Percentiles rank a stretch among this genome's conserved stretches.
Evolutionary conservation across 2,797 vertebrate species (phyloP).

Genomic region (Crenuchus spilurus): DNA sequence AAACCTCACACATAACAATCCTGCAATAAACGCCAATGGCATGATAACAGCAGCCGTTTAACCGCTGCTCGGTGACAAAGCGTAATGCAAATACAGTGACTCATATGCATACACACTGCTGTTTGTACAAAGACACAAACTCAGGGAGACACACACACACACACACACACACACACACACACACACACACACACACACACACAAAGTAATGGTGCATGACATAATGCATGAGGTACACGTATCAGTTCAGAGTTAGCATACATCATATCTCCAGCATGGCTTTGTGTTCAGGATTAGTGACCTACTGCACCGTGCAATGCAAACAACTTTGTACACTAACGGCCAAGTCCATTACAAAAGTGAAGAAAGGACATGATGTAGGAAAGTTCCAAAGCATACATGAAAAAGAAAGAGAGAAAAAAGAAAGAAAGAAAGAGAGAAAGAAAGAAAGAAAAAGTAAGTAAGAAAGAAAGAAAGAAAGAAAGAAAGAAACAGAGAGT

Average conservation of each 20-base stretch:
- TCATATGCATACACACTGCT: slow-evolving; percentile 18
- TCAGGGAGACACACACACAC: not conserved
- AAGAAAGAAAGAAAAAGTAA: not conserved
- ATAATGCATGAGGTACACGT: not conserved
- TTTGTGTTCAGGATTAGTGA: slow-evolving; percentile 6
- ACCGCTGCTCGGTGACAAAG: slow-evolving; percentile 47
- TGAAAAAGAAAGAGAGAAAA: not conserved
- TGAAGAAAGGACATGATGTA: not conserved
- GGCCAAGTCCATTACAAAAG: not conserved
- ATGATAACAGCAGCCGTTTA: slow-evolving; percentile 50
- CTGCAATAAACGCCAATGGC: slow-evolving; percentile 37
- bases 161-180: slow-evolving; percentile 13
- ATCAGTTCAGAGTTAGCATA: not conserved
- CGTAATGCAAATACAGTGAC: slow-evolving; percentile 40
- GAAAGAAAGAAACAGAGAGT: not conserved
- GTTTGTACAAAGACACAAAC: slow-evolving; percentile 38
- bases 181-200: not conserved
- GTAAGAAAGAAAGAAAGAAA: not conserved
- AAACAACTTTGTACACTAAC: slow-evolving; percentile 9
- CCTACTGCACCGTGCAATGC: not conserved
- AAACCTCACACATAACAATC: slow-evolving; percentile 8
- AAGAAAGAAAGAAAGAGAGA: not conserved
- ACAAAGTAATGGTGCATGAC: slow-evolving; percentile 6
- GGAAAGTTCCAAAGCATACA: not conserved
- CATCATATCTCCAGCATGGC: slow-evolving; percentile 6